These are phyloP conservation scores for Mus spretus DNA, from an alignment of 2,797 vertebrate species.

Conservation along the genomic window DNA sequence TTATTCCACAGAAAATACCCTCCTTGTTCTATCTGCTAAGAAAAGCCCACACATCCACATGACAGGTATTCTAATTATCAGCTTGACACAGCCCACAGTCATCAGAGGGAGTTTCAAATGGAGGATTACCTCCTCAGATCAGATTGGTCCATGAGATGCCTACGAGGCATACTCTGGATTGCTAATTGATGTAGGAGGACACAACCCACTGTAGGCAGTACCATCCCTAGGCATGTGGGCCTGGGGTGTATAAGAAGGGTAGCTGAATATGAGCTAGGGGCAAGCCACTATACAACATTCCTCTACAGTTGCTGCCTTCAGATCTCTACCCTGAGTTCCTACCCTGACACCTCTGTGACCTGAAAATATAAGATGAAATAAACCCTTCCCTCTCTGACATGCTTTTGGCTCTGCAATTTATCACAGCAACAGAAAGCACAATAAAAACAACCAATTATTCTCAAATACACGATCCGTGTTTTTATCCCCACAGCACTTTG, in stretches of 20 bases:
- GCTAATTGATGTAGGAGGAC: not conserved
- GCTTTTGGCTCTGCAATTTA: not conserved
- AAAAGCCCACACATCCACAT: not conserved
- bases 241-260: not conserved
- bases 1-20: constrained; percentile 36
- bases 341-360: not conserved
- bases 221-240: not conserved
- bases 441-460: not conserved
- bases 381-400: not conserved
- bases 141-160: not conserved
- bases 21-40: not conserved
- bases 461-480: not conserved
- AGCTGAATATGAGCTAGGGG: not conserved
- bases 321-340: not conserved
- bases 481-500: too few relatives aligned
- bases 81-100: not conserved
- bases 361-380: not conserved
- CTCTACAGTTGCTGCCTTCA: too few relatives aligned
- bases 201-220: too few relatives aligned
- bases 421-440: not conserved
- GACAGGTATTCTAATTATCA: not conserved
- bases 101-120: not conserved
- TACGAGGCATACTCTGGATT: not conserved
- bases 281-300: not conserved
- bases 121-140: not conserved